Conservation (phyloP, 2,888 invertebrate species). For the Diarsia rubi region DNA sequence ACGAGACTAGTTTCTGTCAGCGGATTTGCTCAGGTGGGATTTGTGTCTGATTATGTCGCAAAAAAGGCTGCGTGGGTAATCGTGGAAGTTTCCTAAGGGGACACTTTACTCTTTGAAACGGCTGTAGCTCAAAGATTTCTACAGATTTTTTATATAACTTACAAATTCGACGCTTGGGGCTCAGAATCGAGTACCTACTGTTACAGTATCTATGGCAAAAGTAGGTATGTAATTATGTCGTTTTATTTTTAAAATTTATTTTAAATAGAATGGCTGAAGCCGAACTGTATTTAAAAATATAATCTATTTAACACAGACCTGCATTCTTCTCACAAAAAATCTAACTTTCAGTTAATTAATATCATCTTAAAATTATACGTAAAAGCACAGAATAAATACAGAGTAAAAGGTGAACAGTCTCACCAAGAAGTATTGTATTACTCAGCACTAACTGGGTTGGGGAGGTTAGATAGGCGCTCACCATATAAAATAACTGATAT, state of each 20-base stretch:
- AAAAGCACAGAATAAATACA: too few species aligned
- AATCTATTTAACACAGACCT: too few species aligned
- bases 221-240: neutral
- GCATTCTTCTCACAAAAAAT: too few species aligned
- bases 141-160: neutral
- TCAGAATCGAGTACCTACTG: neutral
- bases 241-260: neutral
- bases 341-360: too few species aligned
- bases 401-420: neutral
- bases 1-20: conserved; percentile 27
- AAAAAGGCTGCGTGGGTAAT: neutral
- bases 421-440: neutral
- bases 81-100: neutral
- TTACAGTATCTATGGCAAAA: neutral
- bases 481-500: too few species aligned
- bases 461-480: too few species aligned
- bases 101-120: neutral
- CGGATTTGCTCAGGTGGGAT: conserved; percentile 20
- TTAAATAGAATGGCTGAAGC: too few species aligned
- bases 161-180: neutral
- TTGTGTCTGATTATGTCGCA: conserved; percentile 15
- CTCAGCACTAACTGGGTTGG: too few species aligned
- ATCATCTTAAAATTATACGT: too few species aligned
- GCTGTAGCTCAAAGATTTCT: neutral
- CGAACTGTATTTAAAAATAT: too few species aligned